These are phyloP conservation scores for Acromyrmex echinatior DNA, from an alignment of 1,140 invertebrate genomes.

Conservation along the genomic window DNA sequence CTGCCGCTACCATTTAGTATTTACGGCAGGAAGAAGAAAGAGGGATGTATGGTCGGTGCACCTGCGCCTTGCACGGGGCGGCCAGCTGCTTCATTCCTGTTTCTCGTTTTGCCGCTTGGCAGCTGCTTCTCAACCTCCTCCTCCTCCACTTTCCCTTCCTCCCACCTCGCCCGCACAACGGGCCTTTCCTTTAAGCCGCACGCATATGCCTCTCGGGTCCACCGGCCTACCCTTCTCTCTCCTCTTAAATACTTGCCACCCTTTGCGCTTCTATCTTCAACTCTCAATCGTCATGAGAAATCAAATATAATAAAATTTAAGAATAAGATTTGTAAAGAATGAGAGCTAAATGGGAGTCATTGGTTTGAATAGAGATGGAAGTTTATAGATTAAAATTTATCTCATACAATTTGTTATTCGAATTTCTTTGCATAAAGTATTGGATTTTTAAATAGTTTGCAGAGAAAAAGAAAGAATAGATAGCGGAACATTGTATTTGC, in stretches of 20 bases:
- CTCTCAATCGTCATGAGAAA: constrained; percentile 16
- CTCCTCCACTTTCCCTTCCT: constrained; percentile 70
- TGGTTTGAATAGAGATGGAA: background rate
- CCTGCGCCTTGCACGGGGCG: constrained; percentile 77
- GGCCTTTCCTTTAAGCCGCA: constrained; percentile 19
- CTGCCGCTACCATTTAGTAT: constrained; percentile 63
- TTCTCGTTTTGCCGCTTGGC: constrained; percentile 82
- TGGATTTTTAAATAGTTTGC: background rate
- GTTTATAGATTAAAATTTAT: constrained; percentile 6
- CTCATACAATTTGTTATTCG: background rate
- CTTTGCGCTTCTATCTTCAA: constrained; percentile 25
- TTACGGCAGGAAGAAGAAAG: constrained; percentile 60
- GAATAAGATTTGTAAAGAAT: background rate
- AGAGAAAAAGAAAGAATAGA: background rate
- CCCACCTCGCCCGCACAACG: constrained; percentile 29
- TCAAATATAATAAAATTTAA: constrained; percentile 24
- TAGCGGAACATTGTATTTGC: background rate
- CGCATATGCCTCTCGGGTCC: constrained; percentile 24
- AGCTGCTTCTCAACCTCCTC: constrained; percentile 80
- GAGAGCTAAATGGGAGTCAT: background rate
- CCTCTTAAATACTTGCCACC: constrained; percentile 42
- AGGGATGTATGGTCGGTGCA: constrained; percentile 68
- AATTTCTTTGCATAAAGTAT: background rate
- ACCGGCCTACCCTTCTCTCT: background rate
- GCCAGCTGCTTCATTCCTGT: constrained; percentile 75